Evolutionary conservation across 2,888 invertebrate species (phyloP), one percentile per base, ranked within the genome.

Genomic region (Apamea anceps): DNA sequence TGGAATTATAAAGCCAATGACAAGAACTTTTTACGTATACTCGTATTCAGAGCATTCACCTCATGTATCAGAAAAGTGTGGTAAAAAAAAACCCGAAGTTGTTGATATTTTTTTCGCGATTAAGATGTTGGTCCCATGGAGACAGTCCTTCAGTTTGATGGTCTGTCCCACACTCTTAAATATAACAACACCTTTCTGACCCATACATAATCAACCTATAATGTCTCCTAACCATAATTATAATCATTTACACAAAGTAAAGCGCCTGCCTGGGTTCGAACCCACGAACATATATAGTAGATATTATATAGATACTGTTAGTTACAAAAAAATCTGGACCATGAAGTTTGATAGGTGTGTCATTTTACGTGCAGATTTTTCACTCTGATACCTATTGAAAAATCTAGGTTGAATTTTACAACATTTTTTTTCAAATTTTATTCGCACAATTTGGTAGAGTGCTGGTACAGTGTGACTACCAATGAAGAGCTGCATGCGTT

Each of bases 401-500:
- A 75, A 80, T 75, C 15, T 42, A 42, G 25, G 28, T 60, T 4
- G 18, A 65, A 66, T 7, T 60, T 45, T 10, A 21, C 25, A 68
- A 67, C 1, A 25, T 42, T 74, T 65, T 65, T 45, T 67, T 45
- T 54, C 7, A 0, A n/a, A 12, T n/a, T 7, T 72, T 68, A 7
- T 73, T 72, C 60, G 2, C 13, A 72, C 42, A 65, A 71, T 80
- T 48, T 13, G 6, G 25, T 63, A 65, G 71, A 75, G 51, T 70
- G 72, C 54, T 15, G 65, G 62, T 77, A 81, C 75, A 54, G 15
- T 42, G 32, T 75, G 80, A 87, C 85, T 85, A 77, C 66, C 80
- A 84, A 84, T 87, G 85, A 77, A 84, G 75, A 37, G 48, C 42
- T 66, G 42, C 8, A 45, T 71, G 66, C 37, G 66, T 74, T 66